Base-by-base conservation (phyloP, 2,113 vertebrate species). In the Helogale parvula region DNA sequence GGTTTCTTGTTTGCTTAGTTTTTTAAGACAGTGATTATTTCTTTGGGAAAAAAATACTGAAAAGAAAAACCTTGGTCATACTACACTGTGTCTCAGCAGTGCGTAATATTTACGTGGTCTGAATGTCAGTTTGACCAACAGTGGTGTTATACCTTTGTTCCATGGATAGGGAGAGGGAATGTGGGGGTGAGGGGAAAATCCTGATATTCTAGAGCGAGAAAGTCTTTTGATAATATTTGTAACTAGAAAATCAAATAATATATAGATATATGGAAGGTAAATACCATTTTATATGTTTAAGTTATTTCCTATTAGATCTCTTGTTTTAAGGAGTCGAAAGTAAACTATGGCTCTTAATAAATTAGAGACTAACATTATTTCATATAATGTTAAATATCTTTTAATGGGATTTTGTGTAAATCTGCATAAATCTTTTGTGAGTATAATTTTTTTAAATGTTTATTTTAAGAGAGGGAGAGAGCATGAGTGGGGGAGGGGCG, bases 11-110 rank as follows among this genome's bases (percentile, higher is more conserved):
- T 77, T 74, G 54, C 47, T 65, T 96, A n/a, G 1, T 68, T 65
- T 94, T 95, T 89, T 83, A 88, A 95, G 76, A 25, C 27, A 83
- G 52, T 72, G 60, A 71, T 88, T 93, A 79, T 77, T 90, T 77
- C 81, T 35, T 95, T 79, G 33, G 52, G n/a, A 0, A 4, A 50
- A 87, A 76, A 86, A 63, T 63, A 68, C 45, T 72, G 19, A 92
- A 92, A 77, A 80, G 52, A 81, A 71, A 69, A 83, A 90, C 74
- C 9, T 25, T 23, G 72, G 65, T 80, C 27, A 38, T 89, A 38
- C 0, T 38, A 21, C 85, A 68, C 4, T 82, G 0, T 81, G n/a
- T n/a, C 47, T 69, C 13, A 82, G 21, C 87, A 93, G 54, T 94
- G 23, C 76, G 21, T 86, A 90, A 52, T 90, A 63, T 81, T 93